These are phyloP conservation scores for Dolichotis patagonum DNA, from an alignment of 2,113 vertebrate species.

Conservation along the genomic window DNA sequence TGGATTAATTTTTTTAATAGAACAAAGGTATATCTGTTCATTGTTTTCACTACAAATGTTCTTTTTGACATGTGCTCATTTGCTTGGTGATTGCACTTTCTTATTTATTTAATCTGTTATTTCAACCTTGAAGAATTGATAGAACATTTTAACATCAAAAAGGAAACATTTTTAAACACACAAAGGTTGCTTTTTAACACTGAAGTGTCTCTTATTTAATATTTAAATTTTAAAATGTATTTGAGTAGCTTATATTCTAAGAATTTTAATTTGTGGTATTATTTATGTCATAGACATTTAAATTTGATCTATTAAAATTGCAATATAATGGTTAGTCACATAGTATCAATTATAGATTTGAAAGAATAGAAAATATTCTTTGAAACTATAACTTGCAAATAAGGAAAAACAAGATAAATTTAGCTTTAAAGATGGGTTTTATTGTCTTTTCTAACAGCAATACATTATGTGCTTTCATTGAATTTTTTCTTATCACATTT, in stretches of 20 bases:
- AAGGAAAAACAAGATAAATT: background rate
- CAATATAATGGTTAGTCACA: background rate
- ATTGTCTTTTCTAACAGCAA: background rate
- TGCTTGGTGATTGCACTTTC: background rate
- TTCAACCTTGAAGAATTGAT: slow-evolving; percentile 41
- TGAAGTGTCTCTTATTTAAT: slow-evolving; percentile 35
- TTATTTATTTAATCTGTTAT: slow-evolving; percentile 33
- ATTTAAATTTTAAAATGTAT: slow-evolving; percentile 1
- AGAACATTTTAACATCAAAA: background rate
- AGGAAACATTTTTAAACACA: background rate
- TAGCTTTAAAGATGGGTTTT: background rate
- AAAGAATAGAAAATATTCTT: background rate
- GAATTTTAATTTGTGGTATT: slow-evolving; percentile 37
- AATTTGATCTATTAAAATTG: background rate
- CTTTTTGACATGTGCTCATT: background rate
- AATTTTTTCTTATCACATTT: background rate
- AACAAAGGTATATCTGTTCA: slow-evolving; percentile 42
- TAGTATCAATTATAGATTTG: background rate
- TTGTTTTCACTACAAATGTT: background rate
- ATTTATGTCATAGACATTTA: background rate
- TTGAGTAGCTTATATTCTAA: slow-evolving; percentile 1
- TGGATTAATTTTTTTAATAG: slow-evolving; percentile 4
- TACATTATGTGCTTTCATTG: background rate
- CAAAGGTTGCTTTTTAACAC: background rate
- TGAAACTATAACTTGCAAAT: slow-evolving; percentile 24